These are phyloP conservation scores for Drosophila acutilabella DNA, from an alignment of 2,888 invertebrate genomes.

Conservation along the genomic window DNA sequence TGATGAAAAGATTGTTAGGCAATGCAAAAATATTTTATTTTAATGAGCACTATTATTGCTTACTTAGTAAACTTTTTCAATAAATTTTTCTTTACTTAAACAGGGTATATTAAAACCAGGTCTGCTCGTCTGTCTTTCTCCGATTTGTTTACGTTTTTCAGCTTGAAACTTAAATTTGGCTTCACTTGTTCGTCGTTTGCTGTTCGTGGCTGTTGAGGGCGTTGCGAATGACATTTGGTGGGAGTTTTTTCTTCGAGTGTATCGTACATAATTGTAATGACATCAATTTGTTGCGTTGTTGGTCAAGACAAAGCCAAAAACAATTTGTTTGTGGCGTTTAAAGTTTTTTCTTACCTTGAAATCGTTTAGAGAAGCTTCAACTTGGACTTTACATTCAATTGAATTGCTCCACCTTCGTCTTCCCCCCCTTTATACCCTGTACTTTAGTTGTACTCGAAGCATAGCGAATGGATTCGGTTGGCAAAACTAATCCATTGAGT, in stretches of 20 bases:
- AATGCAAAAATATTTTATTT: too few relatives aligned
- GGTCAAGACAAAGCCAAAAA: constrained; percentile 37
- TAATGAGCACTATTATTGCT: too few relatives aligned
- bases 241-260: constrained; percentile 21
- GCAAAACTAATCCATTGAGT: constrained; percentile 21
- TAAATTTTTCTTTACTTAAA: too few relatives aligned
- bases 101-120: too few relatives aligned
- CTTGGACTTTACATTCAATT: constrained; percentile 1
- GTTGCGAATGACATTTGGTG: constrained; percentile 37
- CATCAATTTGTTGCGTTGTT: constrained; percentile 54
- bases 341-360: constrained; percentile 45
- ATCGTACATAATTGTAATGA: constrained; percentile 46
- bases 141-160: constrained; percentile 2
- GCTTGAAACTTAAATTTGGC: constrained; percentile 21
- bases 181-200: constrained; percentile 10
- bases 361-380: constrained; percentile 12
- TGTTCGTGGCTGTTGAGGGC: constrained; percentile 19
- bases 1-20: too few relatives aligned
- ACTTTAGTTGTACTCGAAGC: constrained; percentile 1
- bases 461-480: constrained; percentile 26
- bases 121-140: neutral
- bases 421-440: neutral
- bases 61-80: too few relatives aligned
- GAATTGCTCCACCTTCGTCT: neutral
- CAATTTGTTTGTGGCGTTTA: constrained; percentile 25